Percentiles rank a stretch among this genome's conserved stretches.
These are phyloP conservation scores for Limnothrissa miodon DNA, from an alignment of 2,113 vertebrate species.

Conservation along the genomic window DNA sequence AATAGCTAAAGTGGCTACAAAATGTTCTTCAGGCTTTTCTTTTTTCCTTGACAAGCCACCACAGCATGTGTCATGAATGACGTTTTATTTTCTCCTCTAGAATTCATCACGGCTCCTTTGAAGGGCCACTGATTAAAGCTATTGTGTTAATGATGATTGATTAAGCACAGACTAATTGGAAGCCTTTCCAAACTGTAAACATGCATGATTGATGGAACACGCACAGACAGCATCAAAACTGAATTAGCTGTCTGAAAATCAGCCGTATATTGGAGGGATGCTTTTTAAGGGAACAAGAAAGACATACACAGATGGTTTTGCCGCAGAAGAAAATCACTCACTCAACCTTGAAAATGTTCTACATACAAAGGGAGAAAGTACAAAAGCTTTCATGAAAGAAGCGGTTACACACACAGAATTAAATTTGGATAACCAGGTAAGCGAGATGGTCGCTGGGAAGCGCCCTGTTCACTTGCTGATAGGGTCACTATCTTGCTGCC, in stretches of 20 bases:
- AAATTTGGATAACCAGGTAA: background rate
- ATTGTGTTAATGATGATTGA: slow-evolving; percentile 17
- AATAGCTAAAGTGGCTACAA: background rate
- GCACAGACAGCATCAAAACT: slow-evolving; percentile 3
- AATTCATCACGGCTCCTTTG: background rate
- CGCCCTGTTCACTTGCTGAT: background rate
- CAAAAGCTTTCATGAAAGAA: background rate
- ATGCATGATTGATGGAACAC: slow-evolving; percentile 13
- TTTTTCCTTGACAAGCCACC: background rate
- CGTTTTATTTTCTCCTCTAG: background rate
- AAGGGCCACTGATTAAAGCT: slow-evolving; percentile 13
- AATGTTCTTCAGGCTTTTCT: background rate
- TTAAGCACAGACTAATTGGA: slow-evolving; percentile 1
- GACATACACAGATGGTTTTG: background rate
- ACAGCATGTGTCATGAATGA: background rate
- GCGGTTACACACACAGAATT: background rate
- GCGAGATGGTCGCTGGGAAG: background rate
- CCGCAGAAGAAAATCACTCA: background rate
- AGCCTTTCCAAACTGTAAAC: background rate
- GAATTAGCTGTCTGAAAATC: slow-evolving; percentile 6
- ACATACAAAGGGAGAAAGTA: background rate
- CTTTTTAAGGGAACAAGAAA: background rate
- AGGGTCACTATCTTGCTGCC: background rate
- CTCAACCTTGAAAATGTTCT: background rate
- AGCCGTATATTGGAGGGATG: background rate